Evolutionary conservation across 2,113 vertebrate genomes (phyloP).

Genomic region (Lynx canadensis): DNA sequence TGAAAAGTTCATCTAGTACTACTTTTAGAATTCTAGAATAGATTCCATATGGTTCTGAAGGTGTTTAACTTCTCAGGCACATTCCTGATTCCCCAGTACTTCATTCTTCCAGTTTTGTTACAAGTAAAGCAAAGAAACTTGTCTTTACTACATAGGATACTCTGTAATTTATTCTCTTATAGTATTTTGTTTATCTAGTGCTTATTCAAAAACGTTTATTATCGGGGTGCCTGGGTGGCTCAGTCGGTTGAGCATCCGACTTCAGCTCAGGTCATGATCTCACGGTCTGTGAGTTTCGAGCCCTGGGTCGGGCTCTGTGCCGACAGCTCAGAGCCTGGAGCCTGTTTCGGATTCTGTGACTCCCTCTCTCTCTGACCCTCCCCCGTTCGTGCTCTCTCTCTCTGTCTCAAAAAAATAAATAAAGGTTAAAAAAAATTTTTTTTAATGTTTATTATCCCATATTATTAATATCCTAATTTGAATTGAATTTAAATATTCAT

Average conservation of each 20-base stretch:
- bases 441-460: not conserved
- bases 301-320: no score
- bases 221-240: not conserved
- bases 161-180: not conserved
- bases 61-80: slow-evolving; percentile 20
- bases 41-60: slow-evolving; percentile 35
- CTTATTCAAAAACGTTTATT: not conserved
- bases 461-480: not conserved
- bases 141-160: not conserved
- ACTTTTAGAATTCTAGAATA: slow-evolving; percentile 53
- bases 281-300: no score
- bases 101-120: slow-evolving; percentile 30
- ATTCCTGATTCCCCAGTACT: slow-evolving; percentile 6
- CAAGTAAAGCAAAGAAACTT: slow-evolving; percentile 23
- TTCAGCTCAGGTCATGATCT: no score
- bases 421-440: no score
- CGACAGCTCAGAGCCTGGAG: no score
- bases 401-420: no score
- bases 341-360: no score
- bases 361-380: no score
- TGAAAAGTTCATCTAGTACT: slow-evolving; percentile 37
- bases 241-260: no score
- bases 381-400: no score
- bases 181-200: slow-evolving; percentile 19
- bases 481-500: slow-evolving; percentile 6